phyloP scores from a whole-genome alignment of 2,888 invertebrate genomes.

The Rapana venosa region DNA sequence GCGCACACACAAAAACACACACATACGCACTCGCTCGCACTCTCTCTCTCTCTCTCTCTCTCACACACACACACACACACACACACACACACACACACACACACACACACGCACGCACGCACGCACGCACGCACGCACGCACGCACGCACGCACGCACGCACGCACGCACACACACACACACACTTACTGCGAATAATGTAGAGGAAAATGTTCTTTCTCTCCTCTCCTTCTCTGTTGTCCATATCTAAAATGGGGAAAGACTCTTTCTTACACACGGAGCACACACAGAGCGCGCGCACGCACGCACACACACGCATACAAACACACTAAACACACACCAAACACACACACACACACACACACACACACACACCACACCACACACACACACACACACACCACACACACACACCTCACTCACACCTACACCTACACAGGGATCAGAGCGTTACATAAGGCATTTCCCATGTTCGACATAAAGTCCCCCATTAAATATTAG shows the following conservation, averaged over 20 bases:
- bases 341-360: background rate
- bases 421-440: background rate
- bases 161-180: background rate
- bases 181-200: background rate
- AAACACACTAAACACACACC: background rate
- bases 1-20: background rate
- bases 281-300: too few relatives aligned
- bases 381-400: slow-evolving; percentile 1
- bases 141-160: background rate
- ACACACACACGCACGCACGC: slow-evolving; percentile 7
- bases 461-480: background rate
- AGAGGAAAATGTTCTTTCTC: too few relatives aligned
- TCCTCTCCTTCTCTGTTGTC: too few relatives aligned
- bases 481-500: too few relatives aligned
- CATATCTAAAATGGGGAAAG: too few relatives aligned
- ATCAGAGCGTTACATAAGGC: too few relatives aligned
- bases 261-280: too few relatives aligned
- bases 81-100: slow-evolving; percentile 2
- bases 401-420: background rate
- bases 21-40: background rate
- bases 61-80: slow-evolving; percentile 4
- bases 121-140: background rate
- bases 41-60: background rate
- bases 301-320: background rate
- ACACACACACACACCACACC: slow-evolving; percentile 1